Evolutionary conservation across 2,797 vertebrate genomes (phyloP).

Genomic region (Euphonia xanthogaster): DNA sequence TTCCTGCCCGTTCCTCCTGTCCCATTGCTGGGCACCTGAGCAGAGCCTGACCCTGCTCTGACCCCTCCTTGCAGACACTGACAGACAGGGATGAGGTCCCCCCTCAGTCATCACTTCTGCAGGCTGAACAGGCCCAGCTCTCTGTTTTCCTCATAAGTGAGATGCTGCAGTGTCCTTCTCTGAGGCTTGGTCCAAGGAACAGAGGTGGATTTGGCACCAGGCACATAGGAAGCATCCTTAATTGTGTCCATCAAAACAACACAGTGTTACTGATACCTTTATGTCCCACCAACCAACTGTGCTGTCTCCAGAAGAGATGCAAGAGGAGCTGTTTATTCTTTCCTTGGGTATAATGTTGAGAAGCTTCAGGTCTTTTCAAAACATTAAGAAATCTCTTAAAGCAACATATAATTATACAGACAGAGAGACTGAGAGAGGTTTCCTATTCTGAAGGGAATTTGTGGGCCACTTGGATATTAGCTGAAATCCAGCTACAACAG

Average conservation of each 20-base stretch:
- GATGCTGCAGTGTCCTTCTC: not conserved
- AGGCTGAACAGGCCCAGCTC: not conserved
- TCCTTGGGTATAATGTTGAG: not conserved
- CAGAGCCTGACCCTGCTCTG: not conserved
- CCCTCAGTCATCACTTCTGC: not conserved
- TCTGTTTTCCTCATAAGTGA: not conserved
- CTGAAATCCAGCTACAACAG: not conserved
- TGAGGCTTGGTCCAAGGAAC: not conserved
- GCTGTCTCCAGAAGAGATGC: not conserved
- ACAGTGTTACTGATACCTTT: not conserved
- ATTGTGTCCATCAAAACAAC: not conserved
- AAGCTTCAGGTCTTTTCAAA: not conserved
- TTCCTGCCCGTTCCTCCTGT: not conserved
- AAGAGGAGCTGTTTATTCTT: not conserved
- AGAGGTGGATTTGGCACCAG: not conserved
- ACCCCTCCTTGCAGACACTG: not conserved
- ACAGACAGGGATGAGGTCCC: not conserved
- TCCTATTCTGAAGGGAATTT: not conserved
- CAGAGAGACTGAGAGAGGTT: not conserved
- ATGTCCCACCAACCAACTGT: not conserved
- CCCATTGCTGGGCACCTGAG: fast-evolving
- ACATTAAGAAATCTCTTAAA: not conserved
- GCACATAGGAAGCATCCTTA: not conserved
- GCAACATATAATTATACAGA: not conserved
- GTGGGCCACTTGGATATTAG: not conserved